Evolutionary conservation across 2,888 invertebrate species (phyloP).

Genomic region (Athalia cordata): DNA sequence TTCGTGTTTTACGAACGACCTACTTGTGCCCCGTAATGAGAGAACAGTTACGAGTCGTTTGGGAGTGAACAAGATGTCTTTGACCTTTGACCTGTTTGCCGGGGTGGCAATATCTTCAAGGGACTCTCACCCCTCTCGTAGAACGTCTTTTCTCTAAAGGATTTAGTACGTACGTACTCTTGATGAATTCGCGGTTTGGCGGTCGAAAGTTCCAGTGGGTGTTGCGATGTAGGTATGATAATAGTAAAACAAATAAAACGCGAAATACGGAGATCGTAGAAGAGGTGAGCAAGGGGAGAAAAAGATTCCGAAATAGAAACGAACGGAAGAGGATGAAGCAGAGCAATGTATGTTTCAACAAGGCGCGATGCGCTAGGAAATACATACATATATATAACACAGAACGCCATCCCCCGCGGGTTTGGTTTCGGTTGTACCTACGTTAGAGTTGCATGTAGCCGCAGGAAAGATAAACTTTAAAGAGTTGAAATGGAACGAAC

Average conservation of each 20-base stretch:
- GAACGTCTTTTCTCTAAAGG: neutral
- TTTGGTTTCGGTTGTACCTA: too few species aligned
- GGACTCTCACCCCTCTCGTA: neutral
- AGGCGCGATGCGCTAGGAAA: neutral
- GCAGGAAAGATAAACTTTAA: conserved; percentile 65
- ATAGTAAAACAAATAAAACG: neutral
- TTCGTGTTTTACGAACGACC: conserved; percentile 36
- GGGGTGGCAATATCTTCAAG: conserved; percentile 32
- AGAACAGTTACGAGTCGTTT: conserved; percentile 35
- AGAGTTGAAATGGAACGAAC: conserved; percentile 65
- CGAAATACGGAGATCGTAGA: conserved; percentile 1
- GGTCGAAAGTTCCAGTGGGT: neutral
- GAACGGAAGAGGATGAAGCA: conserved; percentile 20
- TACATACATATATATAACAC: neutral
- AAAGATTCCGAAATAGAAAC: conserved; percentile 10
- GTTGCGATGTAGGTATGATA: neutral
- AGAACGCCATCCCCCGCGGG: neutral
- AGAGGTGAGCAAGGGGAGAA: neutral
- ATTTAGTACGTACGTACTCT: conserved; percentile 20
- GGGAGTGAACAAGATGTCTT: conserved; percentile 22
- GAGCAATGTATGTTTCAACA: conserved; percentile 26
- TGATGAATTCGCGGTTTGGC: neutral
- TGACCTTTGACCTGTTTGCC: conserved; percentile 39
- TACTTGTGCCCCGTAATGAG: conserved; percentile 37
- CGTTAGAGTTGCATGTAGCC: conserved; percentile 35